Evolutionary conservation across 2,888 invertebrate genomes (phyloP), one percentile per base, ranked within the genome.

Genomic region (Diloba caeruleocephala): DNA sequence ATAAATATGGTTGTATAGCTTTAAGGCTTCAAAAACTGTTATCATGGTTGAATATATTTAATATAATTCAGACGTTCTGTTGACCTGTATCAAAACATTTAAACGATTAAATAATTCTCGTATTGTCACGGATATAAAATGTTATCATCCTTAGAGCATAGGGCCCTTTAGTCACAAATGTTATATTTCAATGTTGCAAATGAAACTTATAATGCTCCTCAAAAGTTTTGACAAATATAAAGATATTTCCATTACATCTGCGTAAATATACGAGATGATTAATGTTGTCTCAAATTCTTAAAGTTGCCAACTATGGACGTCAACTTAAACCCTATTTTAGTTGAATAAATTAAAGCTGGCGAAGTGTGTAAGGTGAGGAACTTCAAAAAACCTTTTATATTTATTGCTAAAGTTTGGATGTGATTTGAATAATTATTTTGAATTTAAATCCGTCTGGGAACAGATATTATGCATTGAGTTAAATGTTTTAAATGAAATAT

Each of bases 341-440:
- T 48, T 3, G 55, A 48, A 69, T 71, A 64, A 74, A 69, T 74
- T 74, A 58, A 66, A 66, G 42, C 56, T 60, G 33, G 51, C 55
- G 36, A 51, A 64, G 50, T 43, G 44, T 32, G 36, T 19, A 42
- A 55, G 56, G 50, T 45, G 28, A 41, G 31, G 25, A 62, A 57
- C 54, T 62, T 59, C 55, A 61, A 63, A 72, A 69, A 71, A 56
- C 52, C 41, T 71, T 68, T 72, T 64, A 72, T 74, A 76, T 78
- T 78, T 73, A 79, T 74, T 67, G 55, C 65, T 42, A 70, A 74
- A 79, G 66, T 79, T 72, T 15, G 45, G 54, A 72, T 75, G 58
- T 65, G 60, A 76, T 79, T 80, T 76, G 69, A 78, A 76, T 79
- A 81, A 80, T 74, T 59, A 64, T 74, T 68, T 76, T 69, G 74